A percentile compares a stretch with the other conserved stretches of the same genome.
Evolutionary conservation across 1,140 invertebrate genomes (phyloP).

Genomic region (Drosophila pachea): DNA sequence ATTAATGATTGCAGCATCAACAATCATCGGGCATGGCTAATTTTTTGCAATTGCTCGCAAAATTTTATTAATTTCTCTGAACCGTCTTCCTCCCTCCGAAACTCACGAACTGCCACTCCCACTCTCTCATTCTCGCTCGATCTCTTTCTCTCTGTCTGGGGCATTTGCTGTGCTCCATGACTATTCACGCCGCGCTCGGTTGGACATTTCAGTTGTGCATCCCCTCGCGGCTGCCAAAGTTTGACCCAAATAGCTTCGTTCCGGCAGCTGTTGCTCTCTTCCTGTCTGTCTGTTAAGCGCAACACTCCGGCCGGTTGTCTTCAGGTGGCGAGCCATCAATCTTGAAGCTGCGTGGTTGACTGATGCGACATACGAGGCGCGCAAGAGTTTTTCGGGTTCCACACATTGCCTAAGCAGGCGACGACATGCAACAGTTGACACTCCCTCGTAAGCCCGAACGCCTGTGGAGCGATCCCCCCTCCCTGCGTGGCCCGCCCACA

Average conservation of each 20-base stretch:
- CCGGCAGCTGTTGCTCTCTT: constrained; percentile 39
- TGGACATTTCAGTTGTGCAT: constrained; percentile 31
- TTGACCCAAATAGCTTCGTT: constrained; percentile 37
- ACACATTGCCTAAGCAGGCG: constrained; percentile 53
- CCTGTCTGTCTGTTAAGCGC: constrained; percentile 24
- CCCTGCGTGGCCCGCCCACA: too few relatives aligned
- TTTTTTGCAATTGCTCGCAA: constrained; percentile 56
- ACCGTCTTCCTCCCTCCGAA: too few relatives aligned
- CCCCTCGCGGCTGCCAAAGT: constrained; percentile 22
- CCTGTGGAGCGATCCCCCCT: neutral
- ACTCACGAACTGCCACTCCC: neutral
- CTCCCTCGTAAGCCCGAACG: neutral
- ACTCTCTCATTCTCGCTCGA: neutral
- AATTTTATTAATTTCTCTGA: constrained; percentile 40
- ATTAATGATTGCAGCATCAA: constrained; percentile 55
- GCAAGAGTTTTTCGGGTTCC: constrained; percentile 34
- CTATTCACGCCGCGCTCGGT: constrained; percentile 36
- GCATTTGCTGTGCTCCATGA: constrained; percentile 36
- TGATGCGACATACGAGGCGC: constrained; percentile 42
- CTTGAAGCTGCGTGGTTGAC: constrained; percentile 49
- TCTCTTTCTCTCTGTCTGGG: neutral
- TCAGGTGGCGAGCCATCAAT: constrained; percentile 63
- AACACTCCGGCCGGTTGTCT: neutral
- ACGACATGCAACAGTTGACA: constrained; percentile 69
- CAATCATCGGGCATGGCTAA: constrained; percentile 55